phyloP scores from a whole-genome alignment of 2,113 vertebrate species.

The Oncorhynchus kisutch region DNA sequence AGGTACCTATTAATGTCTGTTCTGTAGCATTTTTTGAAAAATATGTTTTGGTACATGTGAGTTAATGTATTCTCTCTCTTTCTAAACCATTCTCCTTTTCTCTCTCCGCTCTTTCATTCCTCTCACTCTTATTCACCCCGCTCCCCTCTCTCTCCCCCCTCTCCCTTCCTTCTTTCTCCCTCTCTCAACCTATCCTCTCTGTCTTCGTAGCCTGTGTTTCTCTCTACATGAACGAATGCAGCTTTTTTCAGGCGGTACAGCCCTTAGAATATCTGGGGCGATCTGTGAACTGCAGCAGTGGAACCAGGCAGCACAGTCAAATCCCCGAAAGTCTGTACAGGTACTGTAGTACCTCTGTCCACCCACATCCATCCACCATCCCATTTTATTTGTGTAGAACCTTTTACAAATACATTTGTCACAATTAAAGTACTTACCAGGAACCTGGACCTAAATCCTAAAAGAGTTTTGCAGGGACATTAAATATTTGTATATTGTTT shows the following conservation, averaged over 20 bases:
- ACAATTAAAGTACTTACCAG: no score
- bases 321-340: slow-evolving; percentile 21
- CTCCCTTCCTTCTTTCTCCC: neutral
- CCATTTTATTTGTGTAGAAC: neutral
- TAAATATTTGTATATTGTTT: no score
- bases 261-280: slow-evolving; percentile 7
- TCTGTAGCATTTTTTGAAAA: neutral
- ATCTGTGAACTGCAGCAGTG: slow-evolving; percentile 36
- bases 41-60: no score
- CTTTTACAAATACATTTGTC: no score
- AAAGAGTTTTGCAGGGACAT: no score
- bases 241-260: slow-evolving; percentile 28
- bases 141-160: neutral
- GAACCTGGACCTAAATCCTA: no score
- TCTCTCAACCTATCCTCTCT: neutral
- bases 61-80: no score
- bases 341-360: slow-evolving; percentile 19
- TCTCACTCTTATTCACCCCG: neutral
- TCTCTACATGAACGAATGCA: slow-evolving; percentile 33
- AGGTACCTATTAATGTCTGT: slow-evolving; percentile 30
- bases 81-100: neutral
- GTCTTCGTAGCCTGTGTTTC: slow-evolving; percentile 23
- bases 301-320: slow-evolving; percentile 28
- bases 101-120: neutral
- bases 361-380: neutral